Evolutionary conservation across 2,888 invertebrate genomes (phyloP).

Genomic region (Hedya salicella): DNA sequence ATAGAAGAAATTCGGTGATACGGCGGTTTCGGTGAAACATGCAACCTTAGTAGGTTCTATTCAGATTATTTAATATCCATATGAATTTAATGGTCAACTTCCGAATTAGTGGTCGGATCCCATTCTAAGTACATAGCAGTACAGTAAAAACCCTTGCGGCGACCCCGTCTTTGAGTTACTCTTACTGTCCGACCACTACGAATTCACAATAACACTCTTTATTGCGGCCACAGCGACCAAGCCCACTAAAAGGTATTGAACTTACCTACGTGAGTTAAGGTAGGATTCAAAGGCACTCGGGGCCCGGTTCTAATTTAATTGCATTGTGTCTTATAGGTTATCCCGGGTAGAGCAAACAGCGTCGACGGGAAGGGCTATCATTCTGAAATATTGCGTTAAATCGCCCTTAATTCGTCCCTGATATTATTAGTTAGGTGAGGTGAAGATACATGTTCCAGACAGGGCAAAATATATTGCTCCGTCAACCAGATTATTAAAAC

Average conservation of each 20-base stretch:
- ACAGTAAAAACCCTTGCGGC: not conserved
- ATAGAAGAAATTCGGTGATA: no score
- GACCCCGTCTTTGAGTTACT: conserved; percentile 1
- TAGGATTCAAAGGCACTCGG: conserved; percentile 29
- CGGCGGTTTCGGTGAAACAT: no score
- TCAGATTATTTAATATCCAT: not conserved
- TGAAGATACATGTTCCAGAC: no score
- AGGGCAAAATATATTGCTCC: no score
- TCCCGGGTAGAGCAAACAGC: conserved; percentile 28
- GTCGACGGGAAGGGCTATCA: no score
- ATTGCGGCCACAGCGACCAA: conserved; percentile 14
- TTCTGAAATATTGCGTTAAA: no score
- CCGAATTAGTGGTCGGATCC: not conserved
- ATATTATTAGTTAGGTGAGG: no score
- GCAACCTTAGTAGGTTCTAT: no score
- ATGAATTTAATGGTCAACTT: conserved; percentile 1
- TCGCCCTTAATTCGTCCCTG: no score
- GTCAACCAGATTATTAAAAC: no score
- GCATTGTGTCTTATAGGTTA: conserved; percentile 32
- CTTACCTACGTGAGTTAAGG: conserved; percentile 25
- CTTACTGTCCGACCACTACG: no score
- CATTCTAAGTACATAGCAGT: not conserved
- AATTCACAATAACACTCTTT: conserved; percentile 22
- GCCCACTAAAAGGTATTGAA: conserved; percentile 33
- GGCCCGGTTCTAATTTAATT: conserved; percentile 35